Evolutionary conservation across 2,113 vertebrate genomes (phyloP), one percentile per base, ranked within the genome.

Genomic region (Dromas ardeola): DNA sequence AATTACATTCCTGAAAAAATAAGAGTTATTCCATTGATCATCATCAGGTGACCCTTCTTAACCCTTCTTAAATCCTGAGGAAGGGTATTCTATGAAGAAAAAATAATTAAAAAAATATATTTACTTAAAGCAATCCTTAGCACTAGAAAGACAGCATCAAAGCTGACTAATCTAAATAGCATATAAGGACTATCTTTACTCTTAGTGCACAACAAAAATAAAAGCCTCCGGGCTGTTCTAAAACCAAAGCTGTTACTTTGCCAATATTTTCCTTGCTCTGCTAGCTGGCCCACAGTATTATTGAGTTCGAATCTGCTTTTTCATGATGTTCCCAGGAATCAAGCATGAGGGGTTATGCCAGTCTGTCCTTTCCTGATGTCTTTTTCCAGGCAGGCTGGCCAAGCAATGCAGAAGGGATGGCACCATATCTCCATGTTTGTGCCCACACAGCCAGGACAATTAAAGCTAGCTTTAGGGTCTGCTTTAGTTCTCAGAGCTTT

Each of bases 371-470:
- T 73, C 67, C 81, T 76, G 92, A 89, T 91, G 78, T 86, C 59
- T 94, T 81, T 95, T 89, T 81, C 67, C 91, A 95, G 81, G 81
- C 81, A 94, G 73, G 52, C 84, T 86, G 80, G 94, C 93, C 91
- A 94, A 91, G 70, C 78, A 76, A 22, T 6, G 47, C 91, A 91
- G 59, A 81, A 86, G 80, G 91, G 88, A 88, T 95, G 88, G 81
- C 95, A 94, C 45, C 19, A 1, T 34, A 89, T 63, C 77, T 61
- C 92, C 76, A 29, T 71, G 36, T 81, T 84, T 81, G 61, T 79
- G 90, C 81, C 69, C 90, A 77, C 40, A 62, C 0, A 6, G 50
- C 53, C 84, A 95, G 74, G 58, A 88, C 89, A 82, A 82, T 76
- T 93, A 91, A 78, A 88, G 66, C 36, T n/a, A 70, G 74, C 62